Evolutionary conservation across 2,797 vertebrate genomes (phyloP).

Genomic region (Cichlasoma orientale): DNA sequence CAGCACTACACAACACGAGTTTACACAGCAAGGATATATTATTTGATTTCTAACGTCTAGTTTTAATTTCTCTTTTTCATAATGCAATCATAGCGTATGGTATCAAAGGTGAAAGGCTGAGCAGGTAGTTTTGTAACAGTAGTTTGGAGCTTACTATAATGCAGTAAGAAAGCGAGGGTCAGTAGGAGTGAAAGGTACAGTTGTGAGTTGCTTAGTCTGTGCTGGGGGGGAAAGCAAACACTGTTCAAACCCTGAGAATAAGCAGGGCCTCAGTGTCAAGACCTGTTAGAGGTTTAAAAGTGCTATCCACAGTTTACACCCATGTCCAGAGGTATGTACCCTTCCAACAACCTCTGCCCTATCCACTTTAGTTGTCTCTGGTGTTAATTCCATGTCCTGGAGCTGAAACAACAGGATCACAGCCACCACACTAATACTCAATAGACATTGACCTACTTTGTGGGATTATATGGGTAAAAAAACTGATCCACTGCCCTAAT

Average conservation of each 20-base stretch:
- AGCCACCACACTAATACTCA: slow-evolving; percentile 84
- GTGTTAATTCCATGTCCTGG: slow-evolving; percentile 83
- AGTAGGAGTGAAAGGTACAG: slow-evolving; percentile 28
- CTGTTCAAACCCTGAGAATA: slow-evolving; percentile 47
- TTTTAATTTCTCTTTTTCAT: background rate
- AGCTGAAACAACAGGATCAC: slow-evolving; percentile 86
- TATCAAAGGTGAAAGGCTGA: background rate
- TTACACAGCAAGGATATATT: background rate
- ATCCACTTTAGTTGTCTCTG: slow-evolving; percentile 76
- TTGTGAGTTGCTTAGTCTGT: slow-evolving; percentile 50
- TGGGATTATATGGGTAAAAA: slow-evolving; percentile 76
- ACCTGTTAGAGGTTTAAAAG: slow-evolving; percentile 67
- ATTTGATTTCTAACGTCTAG: too few species aligned
- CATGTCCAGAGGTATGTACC: slow-evolving; percentile 69
- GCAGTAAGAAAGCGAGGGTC: slow-evolving; percentile 22
- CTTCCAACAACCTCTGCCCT: slow-evolving; percentile 80
- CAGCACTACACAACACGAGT: too few species aligned
- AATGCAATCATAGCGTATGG: background rate
- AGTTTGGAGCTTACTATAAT: slow-evolving; percentile 22
- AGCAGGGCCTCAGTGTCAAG: slow-evolving; percentile 64
- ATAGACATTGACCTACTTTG: slow-evolving; percentile 86
- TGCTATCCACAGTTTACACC: slow-evolving; percentile 57
- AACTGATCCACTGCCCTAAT: slow-evolving; percentile 81
- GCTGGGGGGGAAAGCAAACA: slow-evolving; percentile 40
- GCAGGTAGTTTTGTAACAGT: background rate